Base-by-base conservation (phyloP, 2,797 vertebrate species). In the Staurois parvus region DNA sequence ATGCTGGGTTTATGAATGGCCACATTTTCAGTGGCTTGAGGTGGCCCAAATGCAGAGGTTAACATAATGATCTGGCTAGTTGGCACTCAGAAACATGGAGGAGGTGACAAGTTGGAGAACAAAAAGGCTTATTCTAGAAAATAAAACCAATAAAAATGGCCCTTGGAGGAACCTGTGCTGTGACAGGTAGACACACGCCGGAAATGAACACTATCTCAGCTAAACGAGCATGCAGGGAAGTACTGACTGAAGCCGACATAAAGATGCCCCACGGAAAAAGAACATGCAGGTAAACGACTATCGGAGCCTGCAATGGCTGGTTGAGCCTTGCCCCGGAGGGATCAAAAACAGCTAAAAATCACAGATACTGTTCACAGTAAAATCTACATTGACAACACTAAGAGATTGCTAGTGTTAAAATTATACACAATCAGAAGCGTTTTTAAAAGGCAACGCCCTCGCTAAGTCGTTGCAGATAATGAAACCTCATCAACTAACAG, bases 381-480 rank as follows among this genome's bases (percentile, higher is more conserved):
- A 96, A 94, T 95, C 95, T 96, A 96, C 95, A 96, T 96, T 96
- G 95, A 96, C 95, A 95, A 96, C 95, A 96, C 95, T 96, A 96
- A 95, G 95, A 96, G 94, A 94, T 96, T 94, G 95, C 95, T 96
- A 96, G 94, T 96, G 95, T 96, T 95, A 95, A 96, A 96, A 96
- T 96, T 95, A 96, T 96, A 96, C 95, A 96, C 95, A 95, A 95
- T 95, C 94, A 95, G 95, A 96, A 96, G 95, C 95, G 81, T 96
- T 95, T 66, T 96, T 96, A 96, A 96, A 96, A 96, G 95, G 95
- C 95, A 96, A 96, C 95, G 88, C 95, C 94, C 95, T 96, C 94
- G 91, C 95, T 94, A 94, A 96, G 95, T 94, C 95, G 95, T 96
- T 95, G 95, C 95, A 94, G 94, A 94, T 95, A 95, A 96, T 96